phyloP scores from a whole-genome alignment of 2,888 invertebrate genomes.

The Hylaea fasciaria region DNA sequence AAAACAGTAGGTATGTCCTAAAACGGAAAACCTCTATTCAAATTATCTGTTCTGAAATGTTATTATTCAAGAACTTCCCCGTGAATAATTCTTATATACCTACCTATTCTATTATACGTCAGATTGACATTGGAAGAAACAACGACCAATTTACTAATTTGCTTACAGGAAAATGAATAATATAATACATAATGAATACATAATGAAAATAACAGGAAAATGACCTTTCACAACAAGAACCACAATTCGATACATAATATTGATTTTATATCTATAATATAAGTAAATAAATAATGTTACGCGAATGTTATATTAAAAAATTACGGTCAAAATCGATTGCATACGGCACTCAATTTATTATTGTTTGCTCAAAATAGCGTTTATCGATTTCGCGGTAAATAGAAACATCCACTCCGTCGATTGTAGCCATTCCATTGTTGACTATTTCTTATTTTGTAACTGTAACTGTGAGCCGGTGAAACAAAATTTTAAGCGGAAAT shows the following conservation, averaged over 20 bases:
- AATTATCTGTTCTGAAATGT: not conserved
- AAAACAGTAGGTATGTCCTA: no score
- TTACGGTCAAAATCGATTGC: not conserved
- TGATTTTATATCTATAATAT: no score
- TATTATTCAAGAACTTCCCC: not conserved
- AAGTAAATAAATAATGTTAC: not conserved
- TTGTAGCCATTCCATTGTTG: constrained; percentile 14
- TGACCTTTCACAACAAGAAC: no score
- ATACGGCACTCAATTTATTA: not conserved
- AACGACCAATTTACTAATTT: no score
- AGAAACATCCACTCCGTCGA: constrained; percentile 15
- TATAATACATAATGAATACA: no score
- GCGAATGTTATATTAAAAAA: not conserved
- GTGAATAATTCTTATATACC: not conserved
- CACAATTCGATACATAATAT: no score
- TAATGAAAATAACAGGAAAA: no score
- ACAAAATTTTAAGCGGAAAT: constrained; percentile 19
- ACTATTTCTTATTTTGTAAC: constrained; percentile 30
- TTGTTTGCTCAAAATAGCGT: constrained; percentile 9
- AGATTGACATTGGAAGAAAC: no score
- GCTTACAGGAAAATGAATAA: no score
- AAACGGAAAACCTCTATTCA: no score
- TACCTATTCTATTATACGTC: no score
- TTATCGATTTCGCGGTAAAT: constrained; percentile 22
- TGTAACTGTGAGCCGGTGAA: constrained; percentile 5